Conservation (phyloP, 2,888 invertebrate genomes). For the Monoplex corrugatus region DNA sequence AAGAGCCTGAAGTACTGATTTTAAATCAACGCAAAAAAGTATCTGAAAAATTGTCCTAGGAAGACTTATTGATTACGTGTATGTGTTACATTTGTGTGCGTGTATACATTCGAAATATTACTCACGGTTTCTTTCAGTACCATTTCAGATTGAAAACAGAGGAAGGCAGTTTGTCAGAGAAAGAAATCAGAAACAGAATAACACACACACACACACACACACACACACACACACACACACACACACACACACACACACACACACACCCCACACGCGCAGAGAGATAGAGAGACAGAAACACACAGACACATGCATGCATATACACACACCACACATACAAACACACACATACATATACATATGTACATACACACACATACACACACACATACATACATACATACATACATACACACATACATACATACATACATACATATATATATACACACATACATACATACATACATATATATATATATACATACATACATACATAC, state of each 20-base stretch:
- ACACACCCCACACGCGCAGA: background rate
- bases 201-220: background rate
- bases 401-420: background rate
- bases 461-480: too few species aligned
- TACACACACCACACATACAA: background rate
- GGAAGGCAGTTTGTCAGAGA: background rate
- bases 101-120: too few species aligned
- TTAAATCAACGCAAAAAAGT: too few species aligned
- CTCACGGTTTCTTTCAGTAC: too few species aligned
- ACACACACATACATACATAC: background rate
- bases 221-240: background rate
- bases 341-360: background rate
- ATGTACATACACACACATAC: background rate
- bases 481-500: too few species aligned
- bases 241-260: background rate
- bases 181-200: background rate
- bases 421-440: too few species aligned
- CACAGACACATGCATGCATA: background rate
- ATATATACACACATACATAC: too few species aligned
- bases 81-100: too few species aligned
- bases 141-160: background rate
- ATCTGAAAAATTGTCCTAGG: too few species aligned
- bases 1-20: too few species aligned
- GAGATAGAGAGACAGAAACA: background rate
- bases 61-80: too few species aligned